Conservation (phyloP, 2,888 invertebrate genomes). For the Rhagonycha lutea region DNA sequence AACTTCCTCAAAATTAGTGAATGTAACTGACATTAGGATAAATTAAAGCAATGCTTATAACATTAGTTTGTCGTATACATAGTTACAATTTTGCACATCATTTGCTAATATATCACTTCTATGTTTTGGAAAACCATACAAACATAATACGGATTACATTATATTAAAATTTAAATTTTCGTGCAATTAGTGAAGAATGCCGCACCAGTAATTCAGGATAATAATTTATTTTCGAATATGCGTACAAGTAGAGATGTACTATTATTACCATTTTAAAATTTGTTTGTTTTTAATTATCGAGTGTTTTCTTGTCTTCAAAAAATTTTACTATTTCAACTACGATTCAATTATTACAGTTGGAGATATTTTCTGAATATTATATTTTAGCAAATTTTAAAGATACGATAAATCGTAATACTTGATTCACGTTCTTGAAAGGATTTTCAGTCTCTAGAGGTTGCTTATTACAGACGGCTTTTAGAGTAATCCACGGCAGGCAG, state of each 20-base stretch:
- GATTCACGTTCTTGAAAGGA: slow-evolving; percentile 24
- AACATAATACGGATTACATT: neutral
- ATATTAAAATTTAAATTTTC: neutral
- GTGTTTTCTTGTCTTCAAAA: neutral
- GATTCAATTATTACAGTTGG: neutral
- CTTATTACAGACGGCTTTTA: slow-evolving; percentile 29
- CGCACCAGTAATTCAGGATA: neutral
- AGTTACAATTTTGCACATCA: neutral
- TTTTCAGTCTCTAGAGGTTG: slow-evolving; percentile 24
- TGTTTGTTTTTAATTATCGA: too few relatives aligned
- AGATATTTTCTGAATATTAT: neutral
- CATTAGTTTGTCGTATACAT: neutral
- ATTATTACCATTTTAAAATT: too few relatives aligned
- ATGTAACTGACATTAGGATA: slow-evolving; percentile 11
- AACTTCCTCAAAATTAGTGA: slow-evolving; percentile 9
- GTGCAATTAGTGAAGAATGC: neutral
- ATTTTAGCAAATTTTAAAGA: neutral
- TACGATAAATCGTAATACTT: slow-evolving; percentile 17
- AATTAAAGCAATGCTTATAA: slow-evolving; percentile 7
- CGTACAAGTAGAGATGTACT: too few relatives aligned
- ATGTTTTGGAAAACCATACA: neutral
- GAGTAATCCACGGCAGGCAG: slow-evolving; percentile 25
- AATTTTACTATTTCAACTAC: neutral
- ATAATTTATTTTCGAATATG: neutral
- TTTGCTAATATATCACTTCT: neutral